Evolutionary conservation across 2,113 vertebrate genomes (phyloP), one percentile per base, ranked within the genome.

Genomic region (Corythornis madagascariensis): DNA sequence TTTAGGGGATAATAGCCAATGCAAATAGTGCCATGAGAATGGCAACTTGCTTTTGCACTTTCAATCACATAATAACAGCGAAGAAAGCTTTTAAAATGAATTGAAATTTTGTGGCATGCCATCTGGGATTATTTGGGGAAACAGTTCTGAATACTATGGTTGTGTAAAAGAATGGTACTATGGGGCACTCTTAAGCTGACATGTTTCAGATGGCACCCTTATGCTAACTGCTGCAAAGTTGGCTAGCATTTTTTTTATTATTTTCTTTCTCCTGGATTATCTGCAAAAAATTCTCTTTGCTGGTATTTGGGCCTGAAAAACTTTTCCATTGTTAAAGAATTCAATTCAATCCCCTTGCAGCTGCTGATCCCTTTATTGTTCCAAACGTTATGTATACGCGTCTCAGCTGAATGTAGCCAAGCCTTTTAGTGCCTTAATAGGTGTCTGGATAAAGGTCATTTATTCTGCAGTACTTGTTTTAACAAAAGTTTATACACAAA

Each of bases 1-100:
- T 98, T 98, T 97, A 97, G 96, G 85, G 97, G 90, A 98, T 97
- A 98, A 98, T 98, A 97, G 98, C 92, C 96, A 97, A 98, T 98
- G 98, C 98, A 98, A 98, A 98, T 98, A 98, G 96, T 97, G 97
- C 97, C 97, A 97, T 97, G 98, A 98, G 97, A 98, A 98, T 97
- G 97, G 98, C 97, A 96, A 97, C 96, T 97, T 98, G 97, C 97
- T 97, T 97, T 97, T 97, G 93, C 97, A 97, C 96, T 98, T 97
- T 97, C 97, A 96, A 96, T 96, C 96, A 96, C 97, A 97, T 97
- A 98, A 97, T 97, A 98, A 97, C 97, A 96, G 97, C 96, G 95
- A 97, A 97, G 97, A 98, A 97, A 97, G 98, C 97, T 98, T 98
- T 97, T 96, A 97, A 98, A 98, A 98, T 97, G 97, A 98, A 98